These are phyloP conservation scores for Rhabdophis nuchalis DNA, from an alignment of 2,797 vertebrate species.

Conservation along the genomic window DNA sequence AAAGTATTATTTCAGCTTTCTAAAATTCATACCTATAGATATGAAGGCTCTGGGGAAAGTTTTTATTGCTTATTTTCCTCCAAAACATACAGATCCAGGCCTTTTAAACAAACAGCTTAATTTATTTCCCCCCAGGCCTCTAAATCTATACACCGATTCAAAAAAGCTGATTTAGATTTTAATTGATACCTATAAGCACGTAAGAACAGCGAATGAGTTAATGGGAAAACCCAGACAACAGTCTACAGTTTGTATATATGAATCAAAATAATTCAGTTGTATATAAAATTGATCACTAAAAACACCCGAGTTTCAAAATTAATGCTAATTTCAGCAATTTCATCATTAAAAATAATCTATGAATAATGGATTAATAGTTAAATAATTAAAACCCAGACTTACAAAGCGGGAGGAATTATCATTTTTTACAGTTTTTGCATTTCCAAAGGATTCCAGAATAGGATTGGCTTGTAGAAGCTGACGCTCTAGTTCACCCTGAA, in stretches of 20 bases:
- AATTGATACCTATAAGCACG: not conserved
- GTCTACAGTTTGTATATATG: not conserved
- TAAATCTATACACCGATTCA: not conserved
- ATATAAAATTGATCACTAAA: not conserved
- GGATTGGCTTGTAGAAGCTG: slow-evolving; percentile 98
- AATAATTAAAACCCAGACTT: slow-evolving; percentile 68
- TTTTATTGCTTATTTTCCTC: not conserved
- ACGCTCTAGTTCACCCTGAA: slow-evolving; percentile 93
- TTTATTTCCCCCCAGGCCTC: not conserved
- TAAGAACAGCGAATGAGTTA: not conserved
- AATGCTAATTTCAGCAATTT: not conserved
- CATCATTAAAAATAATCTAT: not conserved
- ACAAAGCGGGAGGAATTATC: slow-evolving; percentile 99
- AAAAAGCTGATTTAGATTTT: not conserved
- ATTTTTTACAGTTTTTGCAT: slow-evolving; percentile 98
- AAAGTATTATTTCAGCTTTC: not conserved
- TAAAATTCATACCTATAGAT: not conserved
- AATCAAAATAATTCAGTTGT: not conserved
- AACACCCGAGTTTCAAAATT: not conserved
- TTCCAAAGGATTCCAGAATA: slow-evolving; percentile 96
- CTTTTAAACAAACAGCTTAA: not conserved
- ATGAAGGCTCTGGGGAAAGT: not conserved
- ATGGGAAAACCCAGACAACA: not conserved
- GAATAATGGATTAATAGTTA: not conserved
- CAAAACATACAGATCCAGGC: not conserved